Percentiles rank a stretch among this genome's conserved stretches.
phyloP scores from a whole-genome alignment of 1,140 invertebrate species.

The Manduca sexta region DNA sequence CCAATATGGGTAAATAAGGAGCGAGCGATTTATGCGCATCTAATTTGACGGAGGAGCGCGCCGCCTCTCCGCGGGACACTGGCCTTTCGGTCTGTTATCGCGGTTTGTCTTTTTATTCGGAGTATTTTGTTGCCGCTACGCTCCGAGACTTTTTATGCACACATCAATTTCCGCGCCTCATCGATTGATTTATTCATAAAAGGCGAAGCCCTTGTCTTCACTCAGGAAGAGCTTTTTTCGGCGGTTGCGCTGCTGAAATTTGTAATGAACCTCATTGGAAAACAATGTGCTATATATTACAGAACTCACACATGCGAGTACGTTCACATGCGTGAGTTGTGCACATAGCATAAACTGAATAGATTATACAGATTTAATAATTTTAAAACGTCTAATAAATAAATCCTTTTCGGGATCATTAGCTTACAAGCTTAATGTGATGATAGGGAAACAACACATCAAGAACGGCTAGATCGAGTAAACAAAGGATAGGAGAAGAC shows the following conservation, averaged over 20 bases:
- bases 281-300: slow-evolving; percentile 66
- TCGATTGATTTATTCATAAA: slow-evolving; percentile 71
- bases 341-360: not conserved
- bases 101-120: slow-evolving; percentile 57
- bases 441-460: slow-evolving; percentile 18
- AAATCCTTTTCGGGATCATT: slow-evolving; percentile 1
- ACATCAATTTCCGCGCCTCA: slow-evolving; percentile 71
- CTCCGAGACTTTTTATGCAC: slow-evolving; percentile 60
- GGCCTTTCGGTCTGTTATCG: slow-evolving; percentile 41
- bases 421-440: not conserved
- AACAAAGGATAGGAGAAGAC: slow-evolving; percentile 45
- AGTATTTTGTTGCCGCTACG: slow-evolving; percentile 65
- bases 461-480: slow-evolving; percentile 19
- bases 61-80: slow-evolving; percentile 40
- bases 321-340: slow-evolving; percentile 7
- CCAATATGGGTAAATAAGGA: no score
- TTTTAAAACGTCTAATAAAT: not conserved
- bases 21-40: slow-evolving; percentile 60
- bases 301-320: slow-evolving; percentile 23
- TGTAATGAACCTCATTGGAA: slow-evolving; percentile 70
- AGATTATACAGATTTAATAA: no score
- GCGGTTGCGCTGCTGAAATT: slow-evolving; percentile 58
- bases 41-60: slow-evolving; percentile 51
- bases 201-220: slow-evolving; percentile 50
- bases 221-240: slow-evolving; percentile 69